Percentiles rank a stretch among this genome's conserved stretches.
These are phyloP conservation scores for Festucalex cinctus DNA, from an alignment of 2,113 vertebrate species.

Conservation along the genomic window DNA sequence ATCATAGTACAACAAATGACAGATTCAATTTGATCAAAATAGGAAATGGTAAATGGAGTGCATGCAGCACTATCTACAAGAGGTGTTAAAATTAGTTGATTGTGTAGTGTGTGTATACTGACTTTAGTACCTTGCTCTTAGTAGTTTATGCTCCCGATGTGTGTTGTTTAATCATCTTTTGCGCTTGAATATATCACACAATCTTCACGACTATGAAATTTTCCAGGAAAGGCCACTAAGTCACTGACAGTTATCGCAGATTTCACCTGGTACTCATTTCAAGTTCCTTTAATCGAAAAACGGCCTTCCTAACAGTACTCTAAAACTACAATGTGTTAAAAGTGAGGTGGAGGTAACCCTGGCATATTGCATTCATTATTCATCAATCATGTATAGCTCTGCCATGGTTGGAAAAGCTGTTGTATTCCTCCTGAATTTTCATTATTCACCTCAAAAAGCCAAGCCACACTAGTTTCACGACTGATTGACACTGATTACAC, in stretches of 20 bases:
- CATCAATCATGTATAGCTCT: constrained; percentile 46
- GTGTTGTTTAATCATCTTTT: constrained; percentile 4
- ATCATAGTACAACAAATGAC: too few relatives aligned
- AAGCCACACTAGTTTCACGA: constrained; percentile 64
- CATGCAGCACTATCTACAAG: too few relatives aligned
- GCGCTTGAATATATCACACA: constrained; percentile 16
- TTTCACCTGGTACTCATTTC: constrained; percentile 19
- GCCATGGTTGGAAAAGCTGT: constrained; percentile 1
- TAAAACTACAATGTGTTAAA: constrained; percentile 54
- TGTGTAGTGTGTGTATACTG: background rate
- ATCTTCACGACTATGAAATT: constrained; percentile 15
- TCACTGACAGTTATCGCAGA: constrained; percentile 2
- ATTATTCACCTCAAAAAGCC: constrained; percentile 74
- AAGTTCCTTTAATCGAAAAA: constrained; percentile 12
- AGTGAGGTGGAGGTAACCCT: constrained; percentile 45
- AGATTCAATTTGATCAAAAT: too few relatives aligned
- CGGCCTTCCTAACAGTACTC: constrained; percentile 21
- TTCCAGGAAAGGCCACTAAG: constrained; percentile 13
- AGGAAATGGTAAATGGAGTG: too few relatives aligned
- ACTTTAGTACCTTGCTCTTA: background rate
- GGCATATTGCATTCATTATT: constrained; percentile 63
- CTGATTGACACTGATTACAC: constrained; percentile 57
- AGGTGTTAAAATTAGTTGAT: too few relatives aligned
- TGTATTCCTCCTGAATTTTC: constrained; percentile 66
- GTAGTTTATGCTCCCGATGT: background rate